Evolutionary conservation across 2,888 invertebrate genomes (phyloP).

Genomic region (Diploptera punctata): DNA sequence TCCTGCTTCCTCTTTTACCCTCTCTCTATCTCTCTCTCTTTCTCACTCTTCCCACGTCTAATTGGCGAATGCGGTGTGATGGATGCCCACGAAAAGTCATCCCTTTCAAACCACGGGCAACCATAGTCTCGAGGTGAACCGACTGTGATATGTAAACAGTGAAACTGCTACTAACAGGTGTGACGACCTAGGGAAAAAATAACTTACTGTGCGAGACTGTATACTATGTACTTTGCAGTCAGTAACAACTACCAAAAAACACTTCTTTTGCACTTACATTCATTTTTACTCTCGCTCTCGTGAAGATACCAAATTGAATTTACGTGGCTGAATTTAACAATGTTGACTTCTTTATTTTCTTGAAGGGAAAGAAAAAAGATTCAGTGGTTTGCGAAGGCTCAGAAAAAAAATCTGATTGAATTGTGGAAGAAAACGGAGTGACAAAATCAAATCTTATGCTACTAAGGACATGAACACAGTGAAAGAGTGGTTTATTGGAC

Average conservation of each 20-base stretch:
- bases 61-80: conserved; percentile 46
- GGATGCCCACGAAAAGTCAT: conserved; percentile 40
- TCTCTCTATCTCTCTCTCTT: not conserved
- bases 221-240: no score
- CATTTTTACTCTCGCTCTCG: no score
- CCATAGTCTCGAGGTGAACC: conserved; percentile 24
- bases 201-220: no score
- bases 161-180: conserved; percentile 4
- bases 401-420: no score
- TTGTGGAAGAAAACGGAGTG: conserved; percentile 4
- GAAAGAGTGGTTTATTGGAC: not conserved
- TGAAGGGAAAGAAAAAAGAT: not conserved
- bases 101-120: conserved; percentile 32
- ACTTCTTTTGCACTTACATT: no score
- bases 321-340: no score
- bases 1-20: conserved; percentile 7
- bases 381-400: no score
- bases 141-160: conserved; percentile 25
- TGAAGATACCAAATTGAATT: no score
- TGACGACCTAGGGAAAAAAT: conserved; percentile 1
- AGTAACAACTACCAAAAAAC: no score
- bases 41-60: conserved; percentile 40
- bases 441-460: no score
- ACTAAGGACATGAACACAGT: not conserved
- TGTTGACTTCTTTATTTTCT: not conserved